phyloP scores from a whole-genome alignment of 2,113 vertebrate genomes.

The Alces alces region DNA sequence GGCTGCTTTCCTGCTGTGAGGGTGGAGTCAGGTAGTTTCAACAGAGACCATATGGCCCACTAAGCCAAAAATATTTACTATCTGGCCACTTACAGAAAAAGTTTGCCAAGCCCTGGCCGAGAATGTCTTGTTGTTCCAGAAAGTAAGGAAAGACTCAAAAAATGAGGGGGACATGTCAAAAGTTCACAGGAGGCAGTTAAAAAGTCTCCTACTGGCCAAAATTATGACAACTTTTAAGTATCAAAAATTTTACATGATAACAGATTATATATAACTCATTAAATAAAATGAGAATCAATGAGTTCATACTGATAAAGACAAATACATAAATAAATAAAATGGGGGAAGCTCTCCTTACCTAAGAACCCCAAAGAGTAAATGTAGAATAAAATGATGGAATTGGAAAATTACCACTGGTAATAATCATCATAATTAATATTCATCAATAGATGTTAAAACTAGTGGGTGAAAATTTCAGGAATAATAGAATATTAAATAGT shows the following conservation, averaged over 20 bases:
- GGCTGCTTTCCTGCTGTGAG: background rate
- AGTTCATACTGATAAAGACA: background rate
- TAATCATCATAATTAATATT: background rate
- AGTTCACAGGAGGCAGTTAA: background rate
- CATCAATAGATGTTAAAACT: background rate
- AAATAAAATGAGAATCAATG: slow-evolving; percentile 16
- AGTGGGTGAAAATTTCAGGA: background rate
- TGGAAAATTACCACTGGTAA: background rate
- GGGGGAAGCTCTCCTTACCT: background rate
- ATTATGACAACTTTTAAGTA: slow-evolving; percentile 20
- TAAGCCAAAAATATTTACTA: slow-evolving; percentile 49
- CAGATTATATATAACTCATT: background rate
- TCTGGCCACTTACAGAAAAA: slow-evolving; percentile 35
- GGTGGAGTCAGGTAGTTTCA: background rate
- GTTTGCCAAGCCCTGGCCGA: slow-evolving; percentile 19
- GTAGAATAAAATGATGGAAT: background rate
- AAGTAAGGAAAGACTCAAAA: slow-evolving; percentile 28
- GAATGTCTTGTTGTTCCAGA: slow-evolving; percentile 33
- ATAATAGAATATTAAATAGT: background rate
- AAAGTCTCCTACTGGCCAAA: slow-evolving; percentile 4
- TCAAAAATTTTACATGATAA: background rate
- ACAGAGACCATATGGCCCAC: background rate
- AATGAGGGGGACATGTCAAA: slow-evolving; percentile 6
- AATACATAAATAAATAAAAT: background rate
- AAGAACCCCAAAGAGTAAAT: background rate